phyloP scores from a whole-genome alignment of 2,797 vertebrate genomes.

The Melanotaenia maccullochi region DNA sequence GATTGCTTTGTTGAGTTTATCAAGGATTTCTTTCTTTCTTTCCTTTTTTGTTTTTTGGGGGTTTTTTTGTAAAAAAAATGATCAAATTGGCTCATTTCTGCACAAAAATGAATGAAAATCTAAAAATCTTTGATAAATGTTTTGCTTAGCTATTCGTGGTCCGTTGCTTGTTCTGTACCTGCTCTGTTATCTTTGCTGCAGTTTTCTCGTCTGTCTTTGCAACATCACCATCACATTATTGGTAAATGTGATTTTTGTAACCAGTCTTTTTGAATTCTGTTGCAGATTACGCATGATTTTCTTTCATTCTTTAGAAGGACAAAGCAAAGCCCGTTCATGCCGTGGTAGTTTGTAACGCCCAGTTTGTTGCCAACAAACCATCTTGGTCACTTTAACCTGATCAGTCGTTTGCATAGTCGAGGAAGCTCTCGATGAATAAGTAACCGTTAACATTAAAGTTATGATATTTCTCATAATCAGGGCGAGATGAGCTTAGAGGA shows the following conservation, averaged over 20 bases:
- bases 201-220: slow-evolving; percentile 38
- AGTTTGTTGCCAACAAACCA: slow-evolving; percentile 46
- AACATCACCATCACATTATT: slow-evolving; percentile 40
- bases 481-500: slow-evolving; percentile 16
- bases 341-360: slow-evolving; percentile 29
- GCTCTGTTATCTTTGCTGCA: slow-evolving; percentile 59
- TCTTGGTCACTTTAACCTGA: slow-evolving; percentile 59
- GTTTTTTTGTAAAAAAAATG: slow-evolving; percentile 5
- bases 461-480: slow-evolving; percentile 33
- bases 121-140: slow-evolving; percentile 85
- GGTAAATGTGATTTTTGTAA: slow-evolving; percentile 46
- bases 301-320: slow-evolving; percentile 28
- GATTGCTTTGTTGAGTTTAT: slow-evolving; percentile 80
- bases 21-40: slow-evolving; percentile 73
- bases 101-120: slow-evolving; percentile 46
- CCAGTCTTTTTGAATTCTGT: slow-evolving; percentile 38
- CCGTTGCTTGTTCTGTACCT: slow-evolving; percentile 56
- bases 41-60: neutral
- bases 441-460: slow-evolving; percentile 13
- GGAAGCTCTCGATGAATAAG: slow-evolving; percentile 27
- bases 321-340: slow-evolving; percentile 36
- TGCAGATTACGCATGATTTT: slow-evolving; percentile 21
- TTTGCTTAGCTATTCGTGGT: slow-evolving; percentile 56
- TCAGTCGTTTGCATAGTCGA: slow-evolving; percentile 49
- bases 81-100: slow-evolving; percentile 52